Evolutionary conservation across 2,113 vertebrate species (phyloP).

Genomic region (Chinchilla lanigera): DNA sequence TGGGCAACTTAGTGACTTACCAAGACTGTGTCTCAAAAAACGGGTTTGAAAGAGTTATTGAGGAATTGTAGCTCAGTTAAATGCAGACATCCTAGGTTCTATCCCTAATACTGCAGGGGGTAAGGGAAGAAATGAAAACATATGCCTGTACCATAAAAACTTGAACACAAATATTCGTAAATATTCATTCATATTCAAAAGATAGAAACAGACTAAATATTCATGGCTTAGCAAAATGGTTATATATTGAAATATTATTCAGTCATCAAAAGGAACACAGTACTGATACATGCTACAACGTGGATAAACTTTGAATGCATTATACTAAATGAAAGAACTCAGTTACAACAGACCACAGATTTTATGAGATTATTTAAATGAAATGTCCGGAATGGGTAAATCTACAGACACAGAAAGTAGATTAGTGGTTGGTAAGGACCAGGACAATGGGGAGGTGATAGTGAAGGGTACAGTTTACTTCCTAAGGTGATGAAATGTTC

Average conservation of each 20-base stretch:
- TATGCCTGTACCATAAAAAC: background rate
- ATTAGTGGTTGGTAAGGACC: background rate
- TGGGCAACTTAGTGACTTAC: background rate
- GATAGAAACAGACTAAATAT: background rate
- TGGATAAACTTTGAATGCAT: background rate
- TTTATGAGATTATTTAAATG: background rate
- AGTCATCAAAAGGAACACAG: background rate
- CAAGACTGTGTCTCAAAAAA: background rate
- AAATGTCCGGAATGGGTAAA: background rate
- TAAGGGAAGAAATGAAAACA: background rate
- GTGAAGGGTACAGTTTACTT: background rate
- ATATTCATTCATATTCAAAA: conserved; percentile 32
- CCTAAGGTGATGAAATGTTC: conserved; percentile 8
- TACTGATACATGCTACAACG: background rate
- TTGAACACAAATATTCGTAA: conserved; percentile 5
- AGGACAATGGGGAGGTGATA: background rate
- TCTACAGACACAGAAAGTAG: background rate
- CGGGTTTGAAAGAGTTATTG: background rate
- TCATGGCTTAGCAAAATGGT: background rate
- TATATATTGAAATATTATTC: background rate
- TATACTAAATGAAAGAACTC: conserved; percentile 16
- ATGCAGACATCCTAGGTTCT: background rate
- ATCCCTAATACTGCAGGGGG: background rate
- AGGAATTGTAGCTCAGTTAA: background rate
- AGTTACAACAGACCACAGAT: background rate